Percentiles rank a stretch among this genome's conserved stretches.
These are phyloP conservation scores for Uloborus plumipes DNA, from an alignment of 2,888 invertebrate genomes.

Conservation along the genomic window DNA sequence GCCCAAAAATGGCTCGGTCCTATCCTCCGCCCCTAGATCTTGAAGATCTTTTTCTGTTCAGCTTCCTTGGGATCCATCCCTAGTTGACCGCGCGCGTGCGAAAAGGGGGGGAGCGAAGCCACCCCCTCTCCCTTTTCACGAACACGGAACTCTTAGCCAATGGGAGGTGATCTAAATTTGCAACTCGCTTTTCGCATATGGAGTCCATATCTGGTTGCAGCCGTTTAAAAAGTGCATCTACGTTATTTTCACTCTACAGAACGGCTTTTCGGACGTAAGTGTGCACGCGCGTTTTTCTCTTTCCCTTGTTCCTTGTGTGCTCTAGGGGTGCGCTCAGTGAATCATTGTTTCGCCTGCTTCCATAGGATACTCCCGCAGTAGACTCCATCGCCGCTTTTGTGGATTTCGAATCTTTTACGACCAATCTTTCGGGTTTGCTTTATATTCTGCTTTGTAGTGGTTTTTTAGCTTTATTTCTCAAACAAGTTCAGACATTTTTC, in stretches of 20 bases:
- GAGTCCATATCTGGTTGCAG: slow-evolving; percentile 60
- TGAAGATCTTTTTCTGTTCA: too few relatives aligned
- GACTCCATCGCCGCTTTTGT: slow-evolving; percentile 5
- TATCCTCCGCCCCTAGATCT: slow-evolving; percentile 26
- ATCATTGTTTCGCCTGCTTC: not conserved
- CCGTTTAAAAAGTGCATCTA: slow-evolving; percentile 58
- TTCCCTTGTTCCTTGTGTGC: slow-evolving; percentile 29
- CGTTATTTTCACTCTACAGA: slow-evolving; percentile 60
- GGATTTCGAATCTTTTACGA: slow-evolving; percentile 4
- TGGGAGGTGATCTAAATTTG: slow-evolving; percentile 52
- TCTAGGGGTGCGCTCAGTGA: not conserved
- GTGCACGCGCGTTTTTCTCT: slow-evolving; percentile 22
- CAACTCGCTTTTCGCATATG: slow-evolving; percentile 44
- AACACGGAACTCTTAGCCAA: slow-evolving; percentile 38
- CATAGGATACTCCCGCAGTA: slow-evolving; percentile 6
- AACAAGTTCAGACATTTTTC: too few relatives aligned
- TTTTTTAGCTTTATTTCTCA: not conserved
- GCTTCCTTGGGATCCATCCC: too few relatives aligned
- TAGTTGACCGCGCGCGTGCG: not conserved
- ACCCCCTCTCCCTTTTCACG: slow-evolving; percentile 13
- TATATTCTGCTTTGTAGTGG: not conserved
- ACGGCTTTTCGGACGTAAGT: slow-evolving; percentile 62
- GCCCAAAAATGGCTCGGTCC: slow-evolving; percentile 56
- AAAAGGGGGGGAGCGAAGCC: slow-evolving; percentile 12
- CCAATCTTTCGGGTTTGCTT: slow-evolving; percentile 30